Evolutionary conservation across 2,113 vertebrate genomes (phyloP), one percentile per base, ranked within the genome.

Genomic region (Orthonyx spaldingii): DNA sequence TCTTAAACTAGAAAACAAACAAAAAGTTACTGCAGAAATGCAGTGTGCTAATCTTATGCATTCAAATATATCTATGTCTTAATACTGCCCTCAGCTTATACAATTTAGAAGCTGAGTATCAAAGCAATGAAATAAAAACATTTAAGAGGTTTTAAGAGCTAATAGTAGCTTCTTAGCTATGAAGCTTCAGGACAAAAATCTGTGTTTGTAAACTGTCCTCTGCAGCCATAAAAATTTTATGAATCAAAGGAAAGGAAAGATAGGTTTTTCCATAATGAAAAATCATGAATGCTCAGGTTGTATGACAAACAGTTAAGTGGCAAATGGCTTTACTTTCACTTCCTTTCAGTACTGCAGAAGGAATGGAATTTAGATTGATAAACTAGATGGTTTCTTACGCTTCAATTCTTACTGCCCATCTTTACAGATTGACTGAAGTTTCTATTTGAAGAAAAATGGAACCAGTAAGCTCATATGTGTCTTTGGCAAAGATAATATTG

Each of bases 1-100:
- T 97, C 99, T 98, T 93, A 99, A 94, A 35, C 99, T 99, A 74
- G 27, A 70, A 28, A 57, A 32, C n/a, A 18, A 92, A 84, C 47
- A 81, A n/a, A 57, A 55, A n/a, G 39, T 84, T 92, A 95, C 4
- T n/a, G 37, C 3, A 64, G 41, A 78, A 90, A 87, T 42, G 41
- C 30, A 74, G 13, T 13, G 13, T 68, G 28, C 6, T 71, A 50
- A 64, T 72, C 44, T 13, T n/a, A 50, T 16, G 56, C 16, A 49
- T 78, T 92, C 39, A 63, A 33, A 27, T 47, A 70, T 49, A 72
- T 37, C 37, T 65, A 0, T 42, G 55, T 26, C 37, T 64, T 85
- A 47, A 52, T 41, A 68, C 10, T 64, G 17, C 22, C 6, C 8
- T 64, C 60, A 68, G 55, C 32, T 89, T 63, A 63, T 13, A 30